These are phyloP conservation scores for Metopolophium dirhodum DNA, from an alignment of 1,140 invertebrate genomes.

Conservation along the genomic window DNA sequence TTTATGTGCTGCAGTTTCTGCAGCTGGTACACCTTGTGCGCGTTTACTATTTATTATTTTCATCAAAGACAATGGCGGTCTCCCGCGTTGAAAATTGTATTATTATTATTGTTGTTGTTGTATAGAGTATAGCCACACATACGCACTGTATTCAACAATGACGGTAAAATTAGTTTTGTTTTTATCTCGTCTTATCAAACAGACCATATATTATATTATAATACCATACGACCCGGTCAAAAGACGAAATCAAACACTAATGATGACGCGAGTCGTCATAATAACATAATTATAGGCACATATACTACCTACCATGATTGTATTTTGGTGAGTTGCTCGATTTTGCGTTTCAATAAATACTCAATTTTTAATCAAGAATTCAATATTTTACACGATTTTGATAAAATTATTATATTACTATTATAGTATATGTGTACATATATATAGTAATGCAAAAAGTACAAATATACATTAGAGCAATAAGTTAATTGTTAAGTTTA, in stretches of 20 bases:
- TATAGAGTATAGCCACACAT: background rate
- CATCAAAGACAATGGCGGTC: background rate
- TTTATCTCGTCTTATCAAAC: slow-evolving; percentile 21
- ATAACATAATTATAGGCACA: background rate
- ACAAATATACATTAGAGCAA: too few relatives aligned
- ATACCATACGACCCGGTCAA: background rate
- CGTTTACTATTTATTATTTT: background rate
- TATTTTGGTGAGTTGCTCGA: background rate
- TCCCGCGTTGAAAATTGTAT: slow-evolving; percentile 26
- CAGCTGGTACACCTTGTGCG: background rate
- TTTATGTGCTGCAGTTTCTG: background rate
- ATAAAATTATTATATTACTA: background rate
- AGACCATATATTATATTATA: background rate
- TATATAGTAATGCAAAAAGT: too few relatives aligned
- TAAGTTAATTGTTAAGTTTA: too few relatives aligned
- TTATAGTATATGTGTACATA: too few relatives aligned
- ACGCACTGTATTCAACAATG: background rate
- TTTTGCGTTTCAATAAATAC: background rate
- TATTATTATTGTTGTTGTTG: background rate
- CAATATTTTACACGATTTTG: background rate
- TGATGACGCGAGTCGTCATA: background rate
- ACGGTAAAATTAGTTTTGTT: background rate
- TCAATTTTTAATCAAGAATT: background rate
- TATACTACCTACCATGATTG: background rate
- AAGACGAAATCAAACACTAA: background rate